Evolutionary conservation across 2,797 vertebrate genomes (phyloP), one percentile per base, ranked within the genome.

Genomic region (Sciurus carolinensis): DNA sequence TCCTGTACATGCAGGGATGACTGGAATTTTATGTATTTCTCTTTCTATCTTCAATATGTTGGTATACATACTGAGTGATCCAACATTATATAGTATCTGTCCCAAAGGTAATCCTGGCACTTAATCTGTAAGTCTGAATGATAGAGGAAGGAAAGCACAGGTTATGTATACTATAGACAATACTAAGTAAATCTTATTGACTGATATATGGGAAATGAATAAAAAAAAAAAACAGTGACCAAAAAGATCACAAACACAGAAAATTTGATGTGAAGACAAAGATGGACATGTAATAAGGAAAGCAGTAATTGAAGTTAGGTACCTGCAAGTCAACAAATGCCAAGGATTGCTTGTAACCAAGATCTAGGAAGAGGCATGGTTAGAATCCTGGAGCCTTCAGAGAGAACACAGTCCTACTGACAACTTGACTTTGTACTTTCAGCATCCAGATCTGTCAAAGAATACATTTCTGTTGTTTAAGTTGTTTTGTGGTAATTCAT

Each of bases 1-100:
- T 95, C 15, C 44, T 8, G 15, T 73, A 47, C 10, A 24, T 83
- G 6, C 30, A 88, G 72, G 8, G 18, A n/a, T 71, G 2, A 14
- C 42, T 57, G 39, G 11, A 0, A 79, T 69, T 39, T 71, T 44
- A 54, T 75, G 2, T 52, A 85, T 91, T 81, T 96, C 17, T 79
- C 50, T 90, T 90, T 94, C 33, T 95, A 57, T 30, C 1, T 83
- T 93, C 12, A 89, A 22, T 18, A 91, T 92, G 52, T 50, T 52
- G 15, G 4, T 24, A 59, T 67, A 84, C 24, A 44, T 85, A 47
- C 47, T 87, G 52, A 87, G 26, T 85, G 44, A 85, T 10, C 11
- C 39, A 81, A 92, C 11, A 28, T 59, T 7, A 28, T 59, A 72
- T 30, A 82, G 22, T 47, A 82, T 72, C 15, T 73, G 4, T 30